These are phyloP conservation scores for Seladonia tumulorum DNA, from an alignment of 2,888 invertebrate species.

Conservation along the genomic window DNA sequence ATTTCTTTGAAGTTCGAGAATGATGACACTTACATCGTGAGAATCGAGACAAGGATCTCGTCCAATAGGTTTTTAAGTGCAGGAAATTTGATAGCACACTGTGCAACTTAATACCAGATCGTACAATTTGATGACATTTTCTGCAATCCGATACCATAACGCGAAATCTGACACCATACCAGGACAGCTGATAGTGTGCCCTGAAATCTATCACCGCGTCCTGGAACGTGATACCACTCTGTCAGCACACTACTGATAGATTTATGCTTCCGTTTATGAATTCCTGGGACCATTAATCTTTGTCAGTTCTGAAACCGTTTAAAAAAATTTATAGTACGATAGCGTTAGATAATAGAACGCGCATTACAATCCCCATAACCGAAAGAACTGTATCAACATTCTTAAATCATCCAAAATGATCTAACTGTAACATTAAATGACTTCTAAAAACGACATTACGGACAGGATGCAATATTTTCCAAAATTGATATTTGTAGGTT, in stretches of 20 bases:
- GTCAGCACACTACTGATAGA: conserved; percentile 1
- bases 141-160: not conserved
- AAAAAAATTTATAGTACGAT: not conserved
- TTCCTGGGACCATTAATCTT: not conserved
- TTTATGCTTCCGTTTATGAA: conserved; percentile 5
- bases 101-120: not conserved
- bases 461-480: too few species aligned
- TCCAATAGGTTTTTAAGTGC: not conserved
- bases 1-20: not conserved
- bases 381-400: not conserved
- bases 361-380: not conserved
- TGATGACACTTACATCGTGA: not conserved
- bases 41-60: not conserved
- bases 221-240: conserved; percentile 1
- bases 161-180: not conserved
- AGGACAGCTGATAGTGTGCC: not conserved
- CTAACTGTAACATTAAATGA: too few species aligned
- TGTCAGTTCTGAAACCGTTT: not conserved
- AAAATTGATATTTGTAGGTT: too few species aligned
- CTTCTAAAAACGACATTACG: too few species aligned
- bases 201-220: not conserved
- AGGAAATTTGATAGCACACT: not conserved
- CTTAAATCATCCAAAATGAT: too few species aligned
- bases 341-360: not conserved
- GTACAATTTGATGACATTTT: not conserved